Conservation (phyloP, 92 coral and sea anemone genomes). For the Porites cylindrica region DNA sequence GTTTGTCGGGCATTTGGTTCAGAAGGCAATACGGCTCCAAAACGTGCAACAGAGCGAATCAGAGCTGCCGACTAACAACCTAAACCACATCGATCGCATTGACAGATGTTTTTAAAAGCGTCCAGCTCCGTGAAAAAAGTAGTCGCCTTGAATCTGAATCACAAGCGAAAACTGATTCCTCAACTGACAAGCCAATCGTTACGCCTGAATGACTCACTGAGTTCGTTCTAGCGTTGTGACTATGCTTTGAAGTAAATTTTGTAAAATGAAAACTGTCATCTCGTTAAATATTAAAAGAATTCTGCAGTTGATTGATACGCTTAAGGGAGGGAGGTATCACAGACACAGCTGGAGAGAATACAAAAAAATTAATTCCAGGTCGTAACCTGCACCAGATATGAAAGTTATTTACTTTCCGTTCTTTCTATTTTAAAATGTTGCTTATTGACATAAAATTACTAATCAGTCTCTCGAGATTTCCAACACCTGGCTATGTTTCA, state of each 20-base stretch:
- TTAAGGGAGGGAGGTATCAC: conserved; percentile 27
- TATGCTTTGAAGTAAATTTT: neutral
- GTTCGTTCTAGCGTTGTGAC: neutral
- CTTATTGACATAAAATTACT: neutral
- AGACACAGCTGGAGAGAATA: conserved; percentile 14
- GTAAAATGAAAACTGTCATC: conserved; percentile 14
- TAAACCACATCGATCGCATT: conserved; percentile 1
- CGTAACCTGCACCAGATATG: neutral
- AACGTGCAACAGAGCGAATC: neutral
- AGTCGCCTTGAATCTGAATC: neutral
- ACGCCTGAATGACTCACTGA: neutral
- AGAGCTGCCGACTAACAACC: conserved; percentile 1
- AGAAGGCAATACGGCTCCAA: neutral
- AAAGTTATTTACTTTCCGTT: neutral
- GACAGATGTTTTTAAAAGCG: conserved; percentile 17
- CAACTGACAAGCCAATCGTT: neutral
- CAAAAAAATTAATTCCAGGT: neutral
- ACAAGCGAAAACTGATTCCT: neutral
- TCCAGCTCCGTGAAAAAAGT: neutral
- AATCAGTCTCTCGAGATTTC: neutral
- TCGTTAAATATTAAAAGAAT: conserved; percentile 48
- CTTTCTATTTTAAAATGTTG: neutral
- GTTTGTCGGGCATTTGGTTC: conserved; percentile 55
- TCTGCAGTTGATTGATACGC: conserved; percentile 29
- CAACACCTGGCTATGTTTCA: neutral